Base-by-base conservation (phyloP, 2,888 invertebrate species). In the Congeria kusceri region DNA sequence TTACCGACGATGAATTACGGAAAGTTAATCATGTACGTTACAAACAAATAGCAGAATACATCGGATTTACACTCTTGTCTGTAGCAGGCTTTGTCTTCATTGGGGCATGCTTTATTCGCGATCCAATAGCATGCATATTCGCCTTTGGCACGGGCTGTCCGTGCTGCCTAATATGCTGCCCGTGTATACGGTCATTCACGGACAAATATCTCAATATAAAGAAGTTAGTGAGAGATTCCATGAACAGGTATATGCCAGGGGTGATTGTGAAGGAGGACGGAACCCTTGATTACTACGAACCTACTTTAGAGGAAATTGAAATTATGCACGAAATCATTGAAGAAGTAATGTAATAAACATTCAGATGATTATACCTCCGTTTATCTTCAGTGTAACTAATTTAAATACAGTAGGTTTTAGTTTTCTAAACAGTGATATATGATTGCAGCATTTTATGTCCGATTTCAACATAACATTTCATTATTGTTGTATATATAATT, bases 81-180 rank as follows among this genome's bases (percentile, higher is more conserved):
- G 88, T 87, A 11, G 44, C 69, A 9, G 32, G 72, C 23, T 82
- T 86, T 46, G 64, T 84, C 18, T 53, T 85, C n/a, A 57, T 87
- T 27, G 77, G 78, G 28, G 77, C 76, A 56, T 88, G 87, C 59
- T 87, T 88, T 68, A 69, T 87, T 15, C 80, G 84, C n/a, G 86
- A 88, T 66, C 89, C 89, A 3, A 66, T 86, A 3, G 71, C 84
- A 1, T 87, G 77, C 58, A 76, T 88, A 18, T 78, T 88, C 29
- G 85, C 87, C n/a, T 89, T 89, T 69, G 86, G 84, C 29, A 83
- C 84, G 1, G 87, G 88, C 4, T 88, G 87, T 62, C 89, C 89
- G 9, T 89, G 89, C 71, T 86, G 86, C 39, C 27, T 88, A 18
- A 62, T 87, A 20, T 83, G 81, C 62, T 77, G 77, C 32, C 89